Conservation (phyloP, 2,888 invertebrate species). For the Lochmaea crataegi region DNA sequence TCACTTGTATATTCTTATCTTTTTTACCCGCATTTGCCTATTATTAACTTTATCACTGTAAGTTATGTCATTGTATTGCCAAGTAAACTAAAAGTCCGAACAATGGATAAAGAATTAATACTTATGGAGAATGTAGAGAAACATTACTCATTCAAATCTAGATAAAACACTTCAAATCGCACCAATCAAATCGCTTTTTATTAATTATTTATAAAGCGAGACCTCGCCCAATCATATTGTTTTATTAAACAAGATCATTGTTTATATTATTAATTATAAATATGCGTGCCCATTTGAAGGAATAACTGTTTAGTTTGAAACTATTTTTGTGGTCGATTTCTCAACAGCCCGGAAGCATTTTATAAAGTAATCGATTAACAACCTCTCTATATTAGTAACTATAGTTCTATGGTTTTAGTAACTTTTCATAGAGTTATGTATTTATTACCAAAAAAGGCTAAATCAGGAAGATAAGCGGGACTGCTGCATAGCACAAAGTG, state of each 20-base stretch:
- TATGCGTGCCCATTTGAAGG: background rate
- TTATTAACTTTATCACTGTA: background rate
- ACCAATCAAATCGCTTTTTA: conserved; percentile 24
- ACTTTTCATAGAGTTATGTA: no score
- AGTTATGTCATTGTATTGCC: conserved; percentile 12
- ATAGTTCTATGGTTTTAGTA: no score
- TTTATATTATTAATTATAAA: conserved; percentile 3
- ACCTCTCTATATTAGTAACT: background rate
- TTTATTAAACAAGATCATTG: background rate
- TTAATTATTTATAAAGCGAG: conserved; percentile 6
- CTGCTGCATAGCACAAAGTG: no score
- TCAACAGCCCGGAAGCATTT: background rate
- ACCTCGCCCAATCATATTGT: background rate
- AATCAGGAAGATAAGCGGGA: no score
- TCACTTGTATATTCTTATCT: background rate
- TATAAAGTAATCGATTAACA: background rate
- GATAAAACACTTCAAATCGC: background rate
- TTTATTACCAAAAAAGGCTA: no score
- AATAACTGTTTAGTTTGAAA: background rate
- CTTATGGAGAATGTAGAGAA: background rate
- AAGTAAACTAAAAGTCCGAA: background rate
- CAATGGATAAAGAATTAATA: background rate
- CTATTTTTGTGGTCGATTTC: background rate
- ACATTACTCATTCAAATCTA: conserved; percentile 14
- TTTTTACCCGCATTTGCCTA: background rate